Percentiles rank a stretch among this genome's conserved stretches.
phyloP scores from a whole-genome alignment of 1,140 invertebrate genomes.

The Anastrepha obliqua region DNA sequence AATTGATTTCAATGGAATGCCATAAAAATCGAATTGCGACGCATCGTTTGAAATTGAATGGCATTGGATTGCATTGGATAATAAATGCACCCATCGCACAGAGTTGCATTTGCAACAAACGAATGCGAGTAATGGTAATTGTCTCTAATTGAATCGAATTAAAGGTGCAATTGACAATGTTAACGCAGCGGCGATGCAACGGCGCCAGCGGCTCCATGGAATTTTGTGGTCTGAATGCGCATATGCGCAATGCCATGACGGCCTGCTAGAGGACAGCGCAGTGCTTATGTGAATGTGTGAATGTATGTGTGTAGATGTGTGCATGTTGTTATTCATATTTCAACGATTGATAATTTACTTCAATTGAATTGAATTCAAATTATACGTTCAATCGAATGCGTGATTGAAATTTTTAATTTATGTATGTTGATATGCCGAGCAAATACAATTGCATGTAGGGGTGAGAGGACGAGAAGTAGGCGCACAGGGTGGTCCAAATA shows the following conservation, averaged over 20 bases:
- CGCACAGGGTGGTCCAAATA: too few species aligned
- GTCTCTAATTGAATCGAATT: slow-evolving; percentile 75
- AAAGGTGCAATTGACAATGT: slow-evolving; percentile 60
- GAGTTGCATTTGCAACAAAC: slow-evolving; percentile 2
- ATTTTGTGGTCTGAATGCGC: not conserved
- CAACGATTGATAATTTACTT: slow-evolving; percentile 40
- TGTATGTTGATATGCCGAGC: not conserved
- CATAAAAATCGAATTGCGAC: slow-evolving; percentile 36
- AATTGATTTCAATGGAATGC: slow-evolving; percentile 52
- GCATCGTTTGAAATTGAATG: slow-evolving; percentile 30
- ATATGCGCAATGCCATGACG: not conserved
- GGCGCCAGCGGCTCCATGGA: not conserved
- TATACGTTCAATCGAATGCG: slow-evolving; percentile 52
- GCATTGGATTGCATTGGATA: slow-evolving; percentile 19
- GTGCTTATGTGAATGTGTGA: not conserved
- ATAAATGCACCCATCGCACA: slow-evolving; percentile 16
- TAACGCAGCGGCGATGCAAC: slow-evolving; percentile 55
- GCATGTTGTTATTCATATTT: slow-evolving; percentile 8
- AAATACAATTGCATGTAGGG: not conserved
- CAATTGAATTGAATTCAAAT: slow-evolving; percentile 56
- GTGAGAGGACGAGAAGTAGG: not conserved
- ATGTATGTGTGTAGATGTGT: not conserved
- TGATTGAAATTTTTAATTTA: slow-evolving; percentile 54
- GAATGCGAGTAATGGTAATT: slow-evolving; percentile 65
- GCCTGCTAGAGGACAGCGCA: not conserved